phyloP scores from a whole-genome alignment of 2,113 vertebrate species.

The Psittacula cyanocephala region DNA sequence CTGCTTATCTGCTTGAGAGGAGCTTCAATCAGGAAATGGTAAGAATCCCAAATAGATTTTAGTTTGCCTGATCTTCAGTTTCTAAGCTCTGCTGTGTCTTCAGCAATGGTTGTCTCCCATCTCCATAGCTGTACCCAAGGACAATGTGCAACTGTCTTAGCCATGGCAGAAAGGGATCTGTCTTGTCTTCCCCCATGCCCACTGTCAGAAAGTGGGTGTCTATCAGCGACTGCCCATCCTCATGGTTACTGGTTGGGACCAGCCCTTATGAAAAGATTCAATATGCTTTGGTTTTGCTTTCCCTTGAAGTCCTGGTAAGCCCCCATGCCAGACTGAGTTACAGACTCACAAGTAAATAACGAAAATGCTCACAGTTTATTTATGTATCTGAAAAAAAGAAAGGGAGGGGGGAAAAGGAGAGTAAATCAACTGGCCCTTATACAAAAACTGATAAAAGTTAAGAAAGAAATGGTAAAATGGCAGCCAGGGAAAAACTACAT shows the following conservation, averaged over 20 bases:
- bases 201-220: not conserved
- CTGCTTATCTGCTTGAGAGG: not conserved
- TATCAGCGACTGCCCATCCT: not conserved
- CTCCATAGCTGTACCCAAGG: fast-evolving
- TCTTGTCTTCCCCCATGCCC: not conserved
- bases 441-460: not conserved
- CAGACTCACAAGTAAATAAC: not conserved
- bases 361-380: not conserved
- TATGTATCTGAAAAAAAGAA: not conserved
- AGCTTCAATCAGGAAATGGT: not conserved
- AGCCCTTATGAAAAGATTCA: not conserved
- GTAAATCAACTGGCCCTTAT: not conserved
- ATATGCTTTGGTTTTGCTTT: not conserved
- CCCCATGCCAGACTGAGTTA: not conserved
- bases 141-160: not conserved
- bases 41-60: not conserved
- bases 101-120: fast-evolving
- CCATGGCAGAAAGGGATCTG: not conserved
- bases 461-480: not conserved
- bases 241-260: not conserved
- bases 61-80: not conserved
- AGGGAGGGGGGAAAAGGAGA: fast-evolving
- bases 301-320: not conserved
- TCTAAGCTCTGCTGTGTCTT: not conserved
- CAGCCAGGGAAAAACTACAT: not conserved